Conservation (phyloP, 2,888 invertebrate species). For the Dendrolimus pini region DNA sequence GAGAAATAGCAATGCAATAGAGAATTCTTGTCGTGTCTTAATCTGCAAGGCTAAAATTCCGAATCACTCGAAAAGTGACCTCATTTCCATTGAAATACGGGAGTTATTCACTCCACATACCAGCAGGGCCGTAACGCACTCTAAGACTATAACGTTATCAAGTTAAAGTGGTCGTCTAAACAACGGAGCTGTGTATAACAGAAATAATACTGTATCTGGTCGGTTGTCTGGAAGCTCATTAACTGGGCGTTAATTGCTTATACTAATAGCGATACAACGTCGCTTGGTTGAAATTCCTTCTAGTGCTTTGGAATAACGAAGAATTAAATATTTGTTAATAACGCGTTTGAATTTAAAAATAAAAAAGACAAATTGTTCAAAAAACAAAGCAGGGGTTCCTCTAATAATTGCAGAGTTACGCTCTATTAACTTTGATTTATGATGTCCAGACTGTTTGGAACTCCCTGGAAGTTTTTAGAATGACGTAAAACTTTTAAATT, state of each 20-base stretch:
- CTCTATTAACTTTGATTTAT: no score
- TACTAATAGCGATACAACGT: constrained; percentile 58
- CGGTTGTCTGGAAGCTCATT: constrained; percentile 60
- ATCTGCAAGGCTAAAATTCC: constrained; percentile 6
- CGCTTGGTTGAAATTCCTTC: constrained; percentile 60
- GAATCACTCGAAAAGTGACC: constrained; percentile 32
- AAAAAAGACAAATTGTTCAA: no score
- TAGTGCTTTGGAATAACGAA: constrained; percentile 53
- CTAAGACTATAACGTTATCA: constrained; percentile 39
- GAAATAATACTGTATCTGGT: constrained; percentile 31
- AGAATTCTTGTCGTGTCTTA: constrained; percentile 7
- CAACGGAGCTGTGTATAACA: constrained; percentile 17
- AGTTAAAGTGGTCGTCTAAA: constrained; percentile 35
- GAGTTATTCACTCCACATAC: constrained; percentile 32
- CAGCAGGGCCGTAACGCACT: constrained; percentile 37
- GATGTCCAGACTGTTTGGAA: no score
- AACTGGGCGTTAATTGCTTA: constrained; percentile 65
- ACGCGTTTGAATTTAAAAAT: no score
- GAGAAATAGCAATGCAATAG: not conserved
- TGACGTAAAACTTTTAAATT: no score
- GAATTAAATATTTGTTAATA: no score
- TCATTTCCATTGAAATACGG: constrained; percentile 42
- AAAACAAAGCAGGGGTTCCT: no score
- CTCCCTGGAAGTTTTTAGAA: no score
- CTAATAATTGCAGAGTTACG: no score